Evolutionary conservation across 2,888 invertebrate species (phyloP), one percentile per base, ranked within the genome.

Genomic region (Dichetophora obliterata): DNA sequence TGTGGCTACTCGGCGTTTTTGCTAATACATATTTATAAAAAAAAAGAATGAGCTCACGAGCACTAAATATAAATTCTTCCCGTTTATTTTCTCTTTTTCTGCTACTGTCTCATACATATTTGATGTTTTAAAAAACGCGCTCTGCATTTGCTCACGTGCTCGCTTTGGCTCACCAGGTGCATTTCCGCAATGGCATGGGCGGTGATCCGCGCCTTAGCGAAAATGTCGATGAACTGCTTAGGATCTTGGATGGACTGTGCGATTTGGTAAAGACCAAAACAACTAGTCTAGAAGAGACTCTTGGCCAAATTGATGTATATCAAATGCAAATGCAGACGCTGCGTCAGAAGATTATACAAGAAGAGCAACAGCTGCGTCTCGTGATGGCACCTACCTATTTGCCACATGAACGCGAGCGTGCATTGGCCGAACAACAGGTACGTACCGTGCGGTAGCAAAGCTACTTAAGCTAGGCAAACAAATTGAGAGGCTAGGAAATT

Each of bases 391-490:
- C 96, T 78, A 94, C 94, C 83, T 95, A 95, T 90, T 91, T 94
- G 87, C 94, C 95, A 79, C 93, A 94, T 84, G 95, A 96, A 89
- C 92, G 95, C 84, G 95, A 96, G 84, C 93, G 93, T 84, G 95
- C 95, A 83, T 91, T 93, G 82, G 92, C 92, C 86, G 95, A 96
- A 87, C 96, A 96, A 91, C 95, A 96, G 95, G 97, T 97, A 95
- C 86, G 89, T 88, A 84, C 80, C 73, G 19, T 8, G 1, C 31
- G 63, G 59, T 50, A 34, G 70, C 9, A n/a, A 16, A n/a, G 70
- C 70, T 31, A 59, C 57, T 11, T 24, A 59, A 27, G 22, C 4
- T 59, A 16, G 57, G 57, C 19, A 27, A 11, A 9, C 54, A 57
- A 27, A 27, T 59, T 43, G 43, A 43, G 43, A 43, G 43, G 43